phyloP scores from a whole-genome alignment of 2,113 vertebrate genomes.

The Antidorcas marsupialis region DNA sequence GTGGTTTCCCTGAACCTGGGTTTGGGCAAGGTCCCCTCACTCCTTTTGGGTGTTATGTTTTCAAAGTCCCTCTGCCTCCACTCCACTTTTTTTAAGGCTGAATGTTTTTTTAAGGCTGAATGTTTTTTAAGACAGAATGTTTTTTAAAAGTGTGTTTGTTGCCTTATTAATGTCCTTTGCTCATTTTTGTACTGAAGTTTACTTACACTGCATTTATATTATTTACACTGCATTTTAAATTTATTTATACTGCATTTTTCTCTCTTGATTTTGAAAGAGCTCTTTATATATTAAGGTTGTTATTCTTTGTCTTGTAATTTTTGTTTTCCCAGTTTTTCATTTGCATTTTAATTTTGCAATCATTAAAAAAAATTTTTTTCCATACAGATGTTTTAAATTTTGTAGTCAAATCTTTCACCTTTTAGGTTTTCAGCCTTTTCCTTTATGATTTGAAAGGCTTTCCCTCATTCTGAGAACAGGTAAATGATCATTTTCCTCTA shows the following conservation, averaged over 20 bases:
- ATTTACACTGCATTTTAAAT: not conserved
- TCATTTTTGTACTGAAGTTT: not conserved
- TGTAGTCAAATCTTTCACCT: not conserved
- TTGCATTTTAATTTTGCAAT: not conserved
- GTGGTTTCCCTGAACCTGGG: not conserved
- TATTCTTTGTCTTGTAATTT: not conserved
- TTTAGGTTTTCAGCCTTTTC: not conserved
- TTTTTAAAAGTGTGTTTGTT: conserved; percentile 15
- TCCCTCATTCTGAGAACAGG: not conserved
- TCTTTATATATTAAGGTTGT: not conserved
- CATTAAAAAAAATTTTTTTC: not conserved
- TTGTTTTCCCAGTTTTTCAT: conserved; percentile 15
- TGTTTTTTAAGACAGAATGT: no score
- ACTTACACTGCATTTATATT: not conserved
- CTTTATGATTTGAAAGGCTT: not conserved
- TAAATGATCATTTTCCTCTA: not conserved
- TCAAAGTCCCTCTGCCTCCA: not conserved
- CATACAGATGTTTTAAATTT: not conserved
- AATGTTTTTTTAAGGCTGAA: no score
- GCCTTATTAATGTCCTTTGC: not conserved
- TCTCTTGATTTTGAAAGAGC: not conserved
- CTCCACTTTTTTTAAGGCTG: not conserved
- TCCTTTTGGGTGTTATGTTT: not conserved
- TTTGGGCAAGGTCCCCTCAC: not conserved
- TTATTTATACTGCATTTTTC: not conserved